Base-by-base conservation (phyloP, 2,797 vertebrate species). In the Toxotes lorentzi region DNA sequence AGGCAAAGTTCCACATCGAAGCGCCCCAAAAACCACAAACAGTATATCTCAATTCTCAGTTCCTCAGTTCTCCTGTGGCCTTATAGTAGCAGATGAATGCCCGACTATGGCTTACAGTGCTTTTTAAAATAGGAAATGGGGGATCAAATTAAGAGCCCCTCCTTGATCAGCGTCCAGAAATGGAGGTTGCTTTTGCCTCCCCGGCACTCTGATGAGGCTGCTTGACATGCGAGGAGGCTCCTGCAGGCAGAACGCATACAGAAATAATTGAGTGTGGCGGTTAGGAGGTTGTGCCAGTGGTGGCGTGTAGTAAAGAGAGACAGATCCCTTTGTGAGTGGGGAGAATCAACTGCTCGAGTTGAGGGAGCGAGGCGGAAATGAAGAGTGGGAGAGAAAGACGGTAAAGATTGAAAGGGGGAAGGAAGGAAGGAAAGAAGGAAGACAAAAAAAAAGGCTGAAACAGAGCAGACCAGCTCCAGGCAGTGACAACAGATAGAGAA, bases 221-320 rank as follows among this genome's bases (percentile, higher is more conserved):
- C 80, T 87, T 90, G 91, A 89, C 85, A 84, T 88, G 87, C 66
- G 60, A 82, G 73, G 82, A 89, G 81, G 82, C 67, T 89, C 79
- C 83, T 79, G 89, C 86, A 79, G 86, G 82, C 88, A 81, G 57
- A 84, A 78, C 32, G 62, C 87, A 62, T 71, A 78, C 78, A 80
- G 81, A 82, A 89, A 90, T 92, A 91, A 93, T 83, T 85, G 88
- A 91, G 86, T 82, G 86, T 88, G 88, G 86, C 76, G 76, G 87
- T 86, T 79, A 62, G 75, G 82, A 89, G 86, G 83, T 84, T 85
- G 88, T 80, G 85, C 84, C 86, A 76, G 87, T 80, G 89, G 84
- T 85, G 87, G 83, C 78, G 47, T 74, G 81, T 43, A 77, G 84
- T 79, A 89, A 90, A 92, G 84, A 88, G 81, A 87, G 76, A 88